Conservation (phyloP, 1,140 invertebrate genomes). For the Plodia interpunctella region DNA sequence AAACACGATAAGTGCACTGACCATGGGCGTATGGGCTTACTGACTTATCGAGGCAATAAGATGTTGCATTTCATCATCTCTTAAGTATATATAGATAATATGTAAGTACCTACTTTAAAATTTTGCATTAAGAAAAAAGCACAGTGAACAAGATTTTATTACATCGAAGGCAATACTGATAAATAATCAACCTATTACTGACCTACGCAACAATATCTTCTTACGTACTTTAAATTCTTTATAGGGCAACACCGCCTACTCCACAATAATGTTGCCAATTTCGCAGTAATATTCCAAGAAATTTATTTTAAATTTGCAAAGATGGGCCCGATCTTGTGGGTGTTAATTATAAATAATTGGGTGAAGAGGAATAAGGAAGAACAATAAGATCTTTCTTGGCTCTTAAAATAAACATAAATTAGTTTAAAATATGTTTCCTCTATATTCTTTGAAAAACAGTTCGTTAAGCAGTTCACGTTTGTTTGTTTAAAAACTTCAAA, state of each 20-base stretch:
- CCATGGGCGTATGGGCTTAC: too few relatives aligned
- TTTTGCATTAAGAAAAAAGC: too few relatives aligned
- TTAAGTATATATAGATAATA: too few relatives aligned
- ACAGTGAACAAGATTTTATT: too few relatives aligned
- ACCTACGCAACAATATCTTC: conserved; percentile 13
- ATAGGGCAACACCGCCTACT: conserved; percentile 12
- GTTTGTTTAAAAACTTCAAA: too few relatives aligned
- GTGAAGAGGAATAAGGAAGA: neutral
- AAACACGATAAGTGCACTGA: too few relatives aligned
- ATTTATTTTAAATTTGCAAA: conserved; percentile 15
- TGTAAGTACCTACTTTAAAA: too few relatives aligned
- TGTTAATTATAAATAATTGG: conserved; percentile 3
- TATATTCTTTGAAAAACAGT: too few relatives aligned
- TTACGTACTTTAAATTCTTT: conserved; percentile 14
- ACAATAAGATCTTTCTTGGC: neutral
- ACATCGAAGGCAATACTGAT: neutral
- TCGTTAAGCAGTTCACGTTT: too few relatives aligned
- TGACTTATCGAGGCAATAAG: too few relatives aligned
- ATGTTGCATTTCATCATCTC: too few relatives aligned
- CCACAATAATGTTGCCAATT: conserved; percentile 2
- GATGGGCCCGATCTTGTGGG: conserved; percentile 9
- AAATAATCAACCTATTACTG: conserved; percentile 1
- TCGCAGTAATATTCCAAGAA: conserved; percentile 10
- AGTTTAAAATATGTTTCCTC: too few relatives aligned
- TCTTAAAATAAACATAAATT: neutral